Evolutionary conservation across 2,888 invertebrate species (phyloP).

Genomic region (Sclerodermus sp.): DNA sequence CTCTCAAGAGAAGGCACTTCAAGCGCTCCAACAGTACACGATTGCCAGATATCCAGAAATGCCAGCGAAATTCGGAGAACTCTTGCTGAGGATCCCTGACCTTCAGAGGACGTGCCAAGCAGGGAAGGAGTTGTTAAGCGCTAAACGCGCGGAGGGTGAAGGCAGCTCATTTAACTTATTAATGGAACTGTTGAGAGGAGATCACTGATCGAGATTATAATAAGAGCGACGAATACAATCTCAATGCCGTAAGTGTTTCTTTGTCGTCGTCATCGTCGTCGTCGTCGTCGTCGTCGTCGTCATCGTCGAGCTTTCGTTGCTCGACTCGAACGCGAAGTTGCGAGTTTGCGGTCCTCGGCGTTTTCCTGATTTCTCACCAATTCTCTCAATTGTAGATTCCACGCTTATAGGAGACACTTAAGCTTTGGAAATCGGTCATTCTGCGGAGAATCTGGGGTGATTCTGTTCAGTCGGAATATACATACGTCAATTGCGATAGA

Average conservation of each 20-base stretch:
- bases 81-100: conserved; percentile 90
- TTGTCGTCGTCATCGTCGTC: too few species aligned
- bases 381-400: conserved; percentile 41
- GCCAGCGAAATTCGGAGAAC: conserved; percentile 93
- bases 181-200: conserved; percentile 92
- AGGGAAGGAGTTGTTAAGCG: conserved; percentile 89
- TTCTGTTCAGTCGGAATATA: conserved; percentile 23
- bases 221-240: conserved; percentile 8
- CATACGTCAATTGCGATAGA: too few species aligned
- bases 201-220: conserved; percentile 71
- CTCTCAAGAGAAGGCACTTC: conserved; percentile 91
- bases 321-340: too few species aligned
- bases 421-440: conserved; percentile 46
- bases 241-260: conserved; percentile 27
- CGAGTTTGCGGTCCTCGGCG: too few species aligned
- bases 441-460: conserved; percentile 25
- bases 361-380: neutral
- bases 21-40: conserved; percentile 90
- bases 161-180: conserved; percentile 91
- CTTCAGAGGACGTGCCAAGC: conserved; percentile 93
- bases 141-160: conserved; percentile 78
- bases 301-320: too few species aligned
- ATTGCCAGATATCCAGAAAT: conserved; percentile 87
- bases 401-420: conserved; percentile 46
- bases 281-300: too few species aligned